These are phyloP conservation scores for Drosophila eohydei DNA, from an alignment of 2,888 invertebrate genomes.

Conservation along the genomic window DNA sequence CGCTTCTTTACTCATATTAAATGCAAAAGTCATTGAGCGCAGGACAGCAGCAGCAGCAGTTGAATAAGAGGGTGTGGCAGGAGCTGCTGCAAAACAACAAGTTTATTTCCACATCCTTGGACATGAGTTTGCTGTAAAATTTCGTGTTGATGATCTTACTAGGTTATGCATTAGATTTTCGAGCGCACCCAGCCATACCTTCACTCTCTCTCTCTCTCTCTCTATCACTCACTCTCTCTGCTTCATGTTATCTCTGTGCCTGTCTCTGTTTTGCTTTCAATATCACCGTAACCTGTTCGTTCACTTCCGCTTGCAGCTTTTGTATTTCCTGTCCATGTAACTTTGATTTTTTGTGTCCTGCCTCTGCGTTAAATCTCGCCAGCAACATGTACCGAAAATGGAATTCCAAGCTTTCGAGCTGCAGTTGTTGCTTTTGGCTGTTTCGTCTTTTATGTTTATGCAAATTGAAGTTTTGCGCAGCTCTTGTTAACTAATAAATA, in stretches of 20 bases:
- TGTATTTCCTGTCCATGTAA: slow-evolving; percentile 59
- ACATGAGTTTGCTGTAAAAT: slow-evolving; percentile 81
- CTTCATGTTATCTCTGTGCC: neutral
- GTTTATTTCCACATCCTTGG: slow-evolving; percentile 80
- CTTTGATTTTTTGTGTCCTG: slow-evolving; percentile 77
- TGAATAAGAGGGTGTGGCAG: slow-evolving; percentile 13
- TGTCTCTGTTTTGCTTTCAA: slow-evolving; percentile 10
- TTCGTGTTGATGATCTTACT: slow-evolving; percentile 82
- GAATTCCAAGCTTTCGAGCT: slow-evolving; percentile 30
- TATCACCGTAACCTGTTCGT: slow-evolving; percentile 39
- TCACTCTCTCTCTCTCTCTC: neutral
- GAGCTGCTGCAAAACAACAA: slow-evolving; percentile 69
- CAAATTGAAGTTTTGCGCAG: slow-evolving; percentile 74
- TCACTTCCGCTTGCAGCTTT: slow-evolving; percentile 53
- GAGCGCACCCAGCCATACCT: slow-evolving; percentile 19
- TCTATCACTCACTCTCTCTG: neutral
- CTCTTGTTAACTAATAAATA: slow-evolving; percentile 74
- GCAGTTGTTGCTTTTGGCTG: slow-evolving; percentile 32
- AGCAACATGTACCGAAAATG: slow-evolving; percentile 53
- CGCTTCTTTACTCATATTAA: slow-evolving; percentile 73
- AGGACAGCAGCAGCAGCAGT: slow-evolving; percentile 50
- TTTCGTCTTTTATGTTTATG: slow-evolving; percentile 78
- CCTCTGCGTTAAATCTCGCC: slow-evolving; percentile 69
- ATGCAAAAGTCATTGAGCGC: slow-evolving; percentile 81
- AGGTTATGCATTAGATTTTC: slow-evolving; percentile 81